Percentiles rank a stretch among this genome's conserved stretches.
Evolutionary conservation across 1,140 invertebrate species (phyloP).

Genomic region (Achatina immaculata): DNA sequence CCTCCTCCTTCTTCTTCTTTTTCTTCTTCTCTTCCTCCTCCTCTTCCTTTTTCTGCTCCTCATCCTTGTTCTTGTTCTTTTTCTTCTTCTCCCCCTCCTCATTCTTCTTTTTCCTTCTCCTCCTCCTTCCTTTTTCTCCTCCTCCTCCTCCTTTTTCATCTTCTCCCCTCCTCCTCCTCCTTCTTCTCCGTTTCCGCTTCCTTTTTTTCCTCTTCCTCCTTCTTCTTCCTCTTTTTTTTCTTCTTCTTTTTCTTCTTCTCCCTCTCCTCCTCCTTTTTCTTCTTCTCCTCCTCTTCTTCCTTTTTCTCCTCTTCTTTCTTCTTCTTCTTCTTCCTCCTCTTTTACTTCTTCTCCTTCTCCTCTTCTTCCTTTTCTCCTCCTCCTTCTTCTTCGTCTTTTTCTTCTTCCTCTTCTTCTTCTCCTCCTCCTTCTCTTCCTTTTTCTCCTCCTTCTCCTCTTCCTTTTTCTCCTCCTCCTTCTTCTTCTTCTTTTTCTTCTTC

Average conservation of each 20-base stretch:
- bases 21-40: no score
- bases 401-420: background rate
- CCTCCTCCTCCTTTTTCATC: constrained; percentile 1
- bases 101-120: no score
- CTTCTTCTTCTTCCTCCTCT: background rate
- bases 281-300: background rate
- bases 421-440: background rate
- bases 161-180: constrained; percentile 9
- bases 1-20: no score
- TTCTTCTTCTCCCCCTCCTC: no score
- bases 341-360: background rate
- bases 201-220: background rate
- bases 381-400: background rate
- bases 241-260: background rate
- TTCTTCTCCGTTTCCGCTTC: background rate
- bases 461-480: background rate
- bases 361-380: background rate
- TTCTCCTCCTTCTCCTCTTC: background rate
- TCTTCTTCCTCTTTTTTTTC: background rate
- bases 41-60: no score
- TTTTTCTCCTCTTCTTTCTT: background rate
- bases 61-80: no score
- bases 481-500: background rate
- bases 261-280: background rate
- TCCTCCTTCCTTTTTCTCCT: no score